phyloP scores from a whole-genome alignment of 2,888 invertebrate species.

The Melinopterus prodromus region DNA sequence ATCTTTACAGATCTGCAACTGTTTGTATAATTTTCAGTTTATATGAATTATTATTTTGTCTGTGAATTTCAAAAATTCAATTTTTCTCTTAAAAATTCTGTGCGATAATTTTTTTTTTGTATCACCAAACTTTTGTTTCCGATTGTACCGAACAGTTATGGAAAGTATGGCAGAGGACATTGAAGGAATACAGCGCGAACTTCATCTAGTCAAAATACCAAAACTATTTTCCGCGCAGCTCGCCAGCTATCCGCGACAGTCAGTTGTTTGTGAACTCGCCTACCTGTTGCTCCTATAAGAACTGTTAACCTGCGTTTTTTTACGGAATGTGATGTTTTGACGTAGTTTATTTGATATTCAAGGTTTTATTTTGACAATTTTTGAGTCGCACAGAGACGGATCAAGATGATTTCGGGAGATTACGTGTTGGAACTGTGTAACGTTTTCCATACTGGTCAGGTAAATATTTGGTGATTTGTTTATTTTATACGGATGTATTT shows the following conservation, averaged over 20 bases:
- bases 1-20: no score
- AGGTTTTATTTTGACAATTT: slow-evolving; percentile 7
- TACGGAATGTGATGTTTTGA: neutral
- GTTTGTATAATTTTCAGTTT: no score
- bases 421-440: slow-evolving; percentile 88
- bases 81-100: no score
- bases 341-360: neutral
- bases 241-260: slow-evolving; percentile 33
- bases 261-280: slow-evolving; percentile 32
- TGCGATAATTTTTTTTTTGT: neutral
- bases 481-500: no score
- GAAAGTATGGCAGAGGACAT: slow-evolving; percentile 29
- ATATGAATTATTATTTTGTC: no score
- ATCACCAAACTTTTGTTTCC: slow-evolving; percentile 25
- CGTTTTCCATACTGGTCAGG: slow-evolving; percentile 89
- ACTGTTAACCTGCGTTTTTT: neutral
- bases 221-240: slow-evolving; percentile 38
- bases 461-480: slow-evolving; percentile 53
- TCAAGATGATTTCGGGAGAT: slow-evolving; percentile 80
- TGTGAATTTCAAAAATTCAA: no score
- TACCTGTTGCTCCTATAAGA: slow-evolving; percentile 29
- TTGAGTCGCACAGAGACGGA: neutral
- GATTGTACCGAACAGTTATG: slow-evolving; percentile 40
- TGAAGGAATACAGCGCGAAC: slow-evolving; percentile 18
- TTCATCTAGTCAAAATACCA: slow-evolving; percentile 29